These are phyloP conservation scores for Anhinga rufa DNA, from an alignment of 2,113 vertebrate genomes.

Conservation along the genomic window DNA sequence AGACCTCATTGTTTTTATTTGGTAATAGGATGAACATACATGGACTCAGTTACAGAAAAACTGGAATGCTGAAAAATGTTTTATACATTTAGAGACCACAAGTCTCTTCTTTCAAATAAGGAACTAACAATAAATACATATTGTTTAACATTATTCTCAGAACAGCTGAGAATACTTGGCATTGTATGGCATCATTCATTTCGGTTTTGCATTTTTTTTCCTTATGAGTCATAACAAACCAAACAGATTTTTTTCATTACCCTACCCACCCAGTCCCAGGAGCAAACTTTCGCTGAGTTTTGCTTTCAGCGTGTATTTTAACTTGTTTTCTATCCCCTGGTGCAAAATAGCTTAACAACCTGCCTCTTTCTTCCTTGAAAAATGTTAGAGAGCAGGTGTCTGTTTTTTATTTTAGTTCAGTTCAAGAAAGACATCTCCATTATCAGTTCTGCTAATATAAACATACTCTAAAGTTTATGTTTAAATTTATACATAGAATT, in stretches of 20 bases:
- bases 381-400: background rate
- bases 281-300: background rate
- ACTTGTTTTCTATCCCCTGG: background rate
- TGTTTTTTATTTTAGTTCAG: background rate
- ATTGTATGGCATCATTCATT: slow-evolving; percentile 9
- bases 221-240: background rate
- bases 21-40: slow-evolving; percentile 58
- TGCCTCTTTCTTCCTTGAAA: background rate
- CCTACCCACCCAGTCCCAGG: background rate
- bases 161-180: slow-evolving; percentile 42
- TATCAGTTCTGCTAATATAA: background rate
- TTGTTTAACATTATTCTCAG: slow-evolving; percentile 18
- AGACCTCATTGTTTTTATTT: slow-evolving; percentile 68
- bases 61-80: slow-evolving; percentile 10
- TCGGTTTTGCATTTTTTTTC: background rate
- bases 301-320: background rate
- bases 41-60: slow-evolving; percentile 49
- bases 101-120: slow-evolving; percentile 42
- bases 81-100: slow-evolving; percentile 43
- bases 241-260: background rate
- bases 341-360: background rate
- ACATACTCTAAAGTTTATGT: background rate
- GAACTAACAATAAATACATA: slow-evolving; percentile 45
- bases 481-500: background rate
- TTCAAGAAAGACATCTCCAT: background rate